Evolutionary conservation across 2,888 invertebrate species (phyloP), one percentile per base, ranked within the genome.

Genomic region (Sericinus montela): DNA sequence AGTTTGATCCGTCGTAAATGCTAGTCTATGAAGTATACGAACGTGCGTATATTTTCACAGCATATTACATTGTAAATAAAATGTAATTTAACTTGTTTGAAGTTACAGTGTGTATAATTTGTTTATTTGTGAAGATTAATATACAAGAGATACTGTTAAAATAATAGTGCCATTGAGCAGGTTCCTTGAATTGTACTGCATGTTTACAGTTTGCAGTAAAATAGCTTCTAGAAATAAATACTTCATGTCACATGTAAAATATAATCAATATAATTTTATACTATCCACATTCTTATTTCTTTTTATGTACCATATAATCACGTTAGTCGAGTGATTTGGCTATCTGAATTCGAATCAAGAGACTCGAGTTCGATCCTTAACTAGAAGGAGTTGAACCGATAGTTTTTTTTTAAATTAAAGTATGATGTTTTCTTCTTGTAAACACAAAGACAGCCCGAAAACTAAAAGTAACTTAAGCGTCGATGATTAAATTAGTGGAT

Each of bases 211-310:
- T 56, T 56, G 51, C 54, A 53, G 23, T 34, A 28, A 43, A 34
- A 2, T 43, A 43, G 25, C 35, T 69, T 75, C 71, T 73, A 25
- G 13, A 38, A 25, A 23, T 19, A 19, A 19, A 19, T 38, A 38
- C 8, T 29, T 29, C n/a, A 29, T 74, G 63, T 65, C 66, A 61
- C 64, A 59, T 68, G 67, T 72, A 74, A 77, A 77, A 68, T 75
- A 74, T 68, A 70, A 64, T 67, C 73, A 77, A 78, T 73, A 75
- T 74, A 73, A 77, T 82, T 82, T 81, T 80, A 70, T 77, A 81
- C 70, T 68, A 73, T 37, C 42, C 48, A 55, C 34, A 52, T 14
- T 23, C 40, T 30, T 54, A 47, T 61, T 59, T 65, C 55, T 51
- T 46, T 54, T 52, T 46, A 39, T 13, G 11, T 8, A 13, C 11